Evolutionary conservation across 2,113 vertebrate species (phyloP).

Genomic region (Pachycephala philippinensis): DNA sequence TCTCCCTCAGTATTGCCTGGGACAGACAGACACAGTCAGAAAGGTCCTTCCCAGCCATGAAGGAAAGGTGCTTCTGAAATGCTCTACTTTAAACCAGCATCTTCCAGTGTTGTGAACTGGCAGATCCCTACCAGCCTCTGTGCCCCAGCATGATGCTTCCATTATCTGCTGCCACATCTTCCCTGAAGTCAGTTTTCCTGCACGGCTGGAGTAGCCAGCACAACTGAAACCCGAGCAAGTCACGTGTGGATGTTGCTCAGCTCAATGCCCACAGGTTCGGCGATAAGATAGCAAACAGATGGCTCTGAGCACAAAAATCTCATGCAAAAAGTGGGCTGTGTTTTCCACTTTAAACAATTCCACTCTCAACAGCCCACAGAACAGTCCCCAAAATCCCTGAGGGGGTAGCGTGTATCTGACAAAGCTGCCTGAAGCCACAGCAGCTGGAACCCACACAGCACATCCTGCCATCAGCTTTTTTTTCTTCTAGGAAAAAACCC

Average conservation of each 20-base stretch:
- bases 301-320: not conserved
- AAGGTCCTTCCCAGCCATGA: not conserved
- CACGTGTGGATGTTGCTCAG: fast-evolving
- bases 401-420: not conserved
- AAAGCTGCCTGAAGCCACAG: not conserved
- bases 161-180: not conserved
- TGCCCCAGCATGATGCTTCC: not conserved
- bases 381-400: not conserved
- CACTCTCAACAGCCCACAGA: not conserved
- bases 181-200: not conserved
- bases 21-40: not conserved
- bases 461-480: not conserved
- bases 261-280: not conserved
- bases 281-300: not conserved
- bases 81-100: not conserved
- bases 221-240: not conserved
- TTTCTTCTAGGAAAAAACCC: not conserved
- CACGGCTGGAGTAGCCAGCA: not conserved
- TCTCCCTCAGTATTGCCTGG: not conserved
- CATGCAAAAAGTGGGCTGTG: not conserved
- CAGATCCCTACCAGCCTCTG: not conserved
- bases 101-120: fast-evolving
- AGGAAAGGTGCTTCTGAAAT: not conserved
- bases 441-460: slow-evolving; percentile 14
- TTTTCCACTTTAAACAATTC: not conserved